Evolutionary conservation across 2,888 invertebrate species (phyloP), one percentile per base, ranked within the genome.

Genomic region (Formica aserva): DNA sequence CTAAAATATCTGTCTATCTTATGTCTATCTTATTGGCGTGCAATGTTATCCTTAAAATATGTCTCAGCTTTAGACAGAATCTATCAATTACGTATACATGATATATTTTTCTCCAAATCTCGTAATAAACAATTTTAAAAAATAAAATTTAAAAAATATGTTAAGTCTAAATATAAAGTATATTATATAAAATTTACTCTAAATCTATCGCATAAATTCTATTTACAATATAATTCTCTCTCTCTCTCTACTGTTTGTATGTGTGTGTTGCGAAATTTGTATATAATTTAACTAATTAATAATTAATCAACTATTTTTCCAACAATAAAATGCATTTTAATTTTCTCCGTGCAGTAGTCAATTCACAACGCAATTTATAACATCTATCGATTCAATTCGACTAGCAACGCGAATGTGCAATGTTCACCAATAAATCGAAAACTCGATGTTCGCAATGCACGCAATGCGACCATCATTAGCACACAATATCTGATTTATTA

Each of bases 401-500:
- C n/a, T 48, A 26, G 52, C 22, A n/a, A 9, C 22, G 22, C 38
- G 29, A 67, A 52, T 52, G n/a, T 41, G 55, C 77, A 67, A 41
- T n/a, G 35, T 38, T 41, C n/a, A 18, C 57, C 41, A 5, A 18
- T 71, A 71, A 41, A 22, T 69, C 45, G 22, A 32, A 41, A 29
- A 45, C 60, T 60, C 60, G 60, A 60, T 60, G 22, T 18, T 57
- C 2, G 29, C 15, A 45, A 57, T 15, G n/a, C 32, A 26, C 22
- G 65, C 65, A 26, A 29, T 52, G 18, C 26, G 29, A 1, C 26
- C 22, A 11, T 22, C 66, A 69, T 65, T 77, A 57, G 82, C 63
- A 45, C 75, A 77, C 76, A 69, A 82, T 77, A 77, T 22, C 60
- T 85, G 85, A 85, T 85, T 85, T 85, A 85, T 77, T 65, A 71